Conservation (phyloP, 2,113 vertebrate species). For the Galbula dea region DNA sequence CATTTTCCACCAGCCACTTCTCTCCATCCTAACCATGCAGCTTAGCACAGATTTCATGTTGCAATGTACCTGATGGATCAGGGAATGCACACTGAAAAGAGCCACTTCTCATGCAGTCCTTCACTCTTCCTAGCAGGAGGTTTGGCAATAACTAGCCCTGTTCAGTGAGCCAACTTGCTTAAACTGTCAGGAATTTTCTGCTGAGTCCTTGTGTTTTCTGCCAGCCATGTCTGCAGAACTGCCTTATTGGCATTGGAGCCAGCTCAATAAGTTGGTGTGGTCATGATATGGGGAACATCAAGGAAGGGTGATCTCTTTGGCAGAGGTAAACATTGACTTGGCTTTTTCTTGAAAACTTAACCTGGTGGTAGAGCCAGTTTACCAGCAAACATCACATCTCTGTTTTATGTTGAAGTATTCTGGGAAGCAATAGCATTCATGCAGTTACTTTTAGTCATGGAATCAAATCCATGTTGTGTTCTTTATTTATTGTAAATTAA, state of each 20-base stretch:
- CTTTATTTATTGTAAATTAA: background rate
- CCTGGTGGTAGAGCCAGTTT: background rate
- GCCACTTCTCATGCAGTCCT: background rate
- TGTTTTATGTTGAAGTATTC: background rate
- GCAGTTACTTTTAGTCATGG: background rate
- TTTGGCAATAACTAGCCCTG: background rate
- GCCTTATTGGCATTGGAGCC: background rate
- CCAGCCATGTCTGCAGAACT: background rate
- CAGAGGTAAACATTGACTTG: background rate
- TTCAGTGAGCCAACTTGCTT: background rate
- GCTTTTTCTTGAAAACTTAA: background rate
- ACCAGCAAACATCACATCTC: background rate
- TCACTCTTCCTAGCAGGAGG: background rate
- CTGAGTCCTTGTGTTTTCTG: background rate
- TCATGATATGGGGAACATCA: background rate
- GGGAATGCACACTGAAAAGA: background rate
- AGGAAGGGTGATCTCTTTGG: background rate
- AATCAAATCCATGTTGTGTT: background rate
- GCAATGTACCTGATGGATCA: background rate
- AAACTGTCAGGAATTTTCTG: background rate
- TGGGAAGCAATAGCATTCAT: background rate
- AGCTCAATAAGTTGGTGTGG: background rate
- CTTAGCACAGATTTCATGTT: background rate
- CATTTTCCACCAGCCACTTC: background rate
- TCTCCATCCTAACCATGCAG: background rate